Evolutionary conservation across 2,113 vertebrate species (phyloP), one percentile per base, ranked within the genome.

Genomic region (Triplophysa dalaica): DNA sequence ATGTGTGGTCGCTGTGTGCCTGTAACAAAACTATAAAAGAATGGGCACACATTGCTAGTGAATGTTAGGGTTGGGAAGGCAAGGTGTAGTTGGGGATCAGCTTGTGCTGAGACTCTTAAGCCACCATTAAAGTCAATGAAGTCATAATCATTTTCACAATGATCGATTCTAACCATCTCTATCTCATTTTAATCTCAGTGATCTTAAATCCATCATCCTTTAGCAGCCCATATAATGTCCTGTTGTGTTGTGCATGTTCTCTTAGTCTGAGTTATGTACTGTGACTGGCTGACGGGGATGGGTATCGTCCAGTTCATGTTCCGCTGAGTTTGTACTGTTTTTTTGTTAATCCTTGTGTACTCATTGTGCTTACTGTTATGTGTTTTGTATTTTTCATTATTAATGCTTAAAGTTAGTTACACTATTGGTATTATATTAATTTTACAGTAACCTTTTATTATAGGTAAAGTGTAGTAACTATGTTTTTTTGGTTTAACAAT

Each of bases 201-300:
- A 80, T 10, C 66, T 21, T 26, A 63, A 61, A 48, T 26, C 26
- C 62, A 16, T 72, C 24, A 33, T 77, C 14, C 38, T 61, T 78
- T 61, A 78, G 26, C 29, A 5, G 24, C 43, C 65, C 33, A 50
- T 67, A 6, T 67, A 21, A 45, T 63, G 22, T 67, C 54, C 3
- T 78, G 38, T 8, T 74, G 29, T 65, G 74, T 60, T 66, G 50
- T 52, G 66, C 65, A 58, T 72, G 19, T 43, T 69, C 22, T 69
- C 24, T 64, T 54, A 65, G 26, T 77, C 74, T 78, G 61, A 61
- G 79, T 41, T 13, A 70, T 72, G 6, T 77, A 22, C 21, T 81
- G 22, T 61, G 29, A 78, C 68, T 82, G 22, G 26, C 52, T 76
- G 54, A 33, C 78, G 33, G 33, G 33, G 33, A 38, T 65, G 60